A percentile compares a stretch with the other conserved stretches of the same genome.
Evolutionary conservation across 1,140 invertebrate genomes (phyloP).

Genomic region (Lasioglossum baleicum): DNA sequence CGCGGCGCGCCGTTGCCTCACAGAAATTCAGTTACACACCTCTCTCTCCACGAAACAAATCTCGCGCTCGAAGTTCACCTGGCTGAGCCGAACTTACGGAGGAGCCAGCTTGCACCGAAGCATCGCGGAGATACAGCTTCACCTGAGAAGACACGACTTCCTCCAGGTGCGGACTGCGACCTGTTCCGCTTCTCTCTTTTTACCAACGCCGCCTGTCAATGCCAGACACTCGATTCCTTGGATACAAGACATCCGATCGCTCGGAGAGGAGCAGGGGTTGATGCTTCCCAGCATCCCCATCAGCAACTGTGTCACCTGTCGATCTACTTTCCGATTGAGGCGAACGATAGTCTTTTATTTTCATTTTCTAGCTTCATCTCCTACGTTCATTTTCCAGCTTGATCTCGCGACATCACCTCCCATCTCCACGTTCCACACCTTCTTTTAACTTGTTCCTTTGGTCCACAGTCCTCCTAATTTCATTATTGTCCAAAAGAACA

Average conservation of each 20-base stretch:
- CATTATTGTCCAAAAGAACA: too few species aligned
- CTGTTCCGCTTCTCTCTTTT: constrained; percentile 38
- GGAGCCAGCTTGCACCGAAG: neutral
- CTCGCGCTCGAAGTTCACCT: neutral
- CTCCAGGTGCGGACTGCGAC: constrained; percentile 47
- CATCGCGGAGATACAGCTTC: neutral
- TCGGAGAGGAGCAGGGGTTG: constrained; percentile 45
- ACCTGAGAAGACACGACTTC: constrained; percentile 33
- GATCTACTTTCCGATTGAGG: too few species aligned
- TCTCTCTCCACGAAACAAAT: neutral
- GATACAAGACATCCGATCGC: constrained; percentile 67
- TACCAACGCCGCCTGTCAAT: constrained; percentile 34
- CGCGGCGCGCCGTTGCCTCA: neutral
- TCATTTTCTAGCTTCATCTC: too few species aligned
- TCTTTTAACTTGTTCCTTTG: too few species aligned
- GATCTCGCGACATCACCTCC: too few species aligned
- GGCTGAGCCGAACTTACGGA: neutral
- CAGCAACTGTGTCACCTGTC: too few species aligned
- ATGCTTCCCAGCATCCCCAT: too few species aligned
- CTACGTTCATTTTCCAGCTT: too few species aligned
- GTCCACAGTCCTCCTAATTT: too few species aligned
- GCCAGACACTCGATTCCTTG: constrained; percentile 72
- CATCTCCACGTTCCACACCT: too few species aligned
- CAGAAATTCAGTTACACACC: constrained; percentile 22
- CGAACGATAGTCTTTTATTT: too few species aligned